Evolutionary conservation across 64 coral and sea anemone species (phyloP).

Genomic region (Catalaphyllia jardinei): DNA sequence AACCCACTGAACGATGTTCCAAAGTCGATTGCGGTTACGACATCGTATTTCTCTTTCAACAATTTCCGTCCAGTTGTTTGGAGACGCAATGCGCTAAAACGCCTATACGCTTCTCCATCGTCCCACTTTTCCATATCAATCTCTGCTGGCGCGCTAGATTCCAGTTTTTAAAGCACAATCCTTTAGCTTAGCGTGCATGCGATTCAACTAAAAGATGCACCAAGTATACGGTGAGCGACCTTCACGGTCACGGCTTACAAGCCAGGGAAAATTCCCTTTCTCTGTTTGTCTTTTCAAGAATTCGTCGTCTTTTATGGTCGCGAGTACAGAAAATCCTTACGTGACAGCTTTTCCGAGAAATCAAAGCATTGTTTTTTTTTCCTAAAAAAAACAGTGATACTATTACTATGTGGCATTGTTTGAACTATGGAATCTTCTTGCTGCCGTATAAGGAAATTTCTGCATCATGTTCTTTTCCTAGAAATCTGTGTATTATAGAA

Average conservation of each 20-base stretch:
- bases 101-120: too few species aligned
- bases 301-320: background rate
- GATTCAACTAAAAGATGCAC: too few species aligned
- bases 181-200: too few species aligned
- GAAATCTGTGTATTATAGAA: too few species aligned
- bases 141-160: too few species aligned
- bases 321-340: background rate
- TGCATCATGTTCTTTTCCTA: too few species aligned
- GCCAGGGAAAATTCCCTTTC: background rate
- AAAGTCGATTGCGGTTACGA: constrained; percentile 2
- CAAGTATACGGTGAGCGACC: too few species aligned
- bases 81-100: background rate
- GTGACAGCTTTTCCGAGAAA: constrained; percentile 3
- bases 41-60: background rate
- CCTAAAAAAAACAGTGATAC: background rate
- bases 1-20: constrained; percentile 28
- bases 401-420: background rate
- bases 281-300: background rate
- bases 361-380: background rate
- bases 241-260: too few species aligned
- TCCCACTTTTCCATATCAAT: too few species aligned
- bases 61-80: background rate
- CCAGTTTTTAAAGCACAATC: too few species aligned
- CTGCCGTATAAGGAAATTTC: too few species aligned
- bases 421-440: too few species aligned